Base-by-base conservation (phyloP, 2,797 vertebrate genomes). In the Sparus aurata region DNA sequence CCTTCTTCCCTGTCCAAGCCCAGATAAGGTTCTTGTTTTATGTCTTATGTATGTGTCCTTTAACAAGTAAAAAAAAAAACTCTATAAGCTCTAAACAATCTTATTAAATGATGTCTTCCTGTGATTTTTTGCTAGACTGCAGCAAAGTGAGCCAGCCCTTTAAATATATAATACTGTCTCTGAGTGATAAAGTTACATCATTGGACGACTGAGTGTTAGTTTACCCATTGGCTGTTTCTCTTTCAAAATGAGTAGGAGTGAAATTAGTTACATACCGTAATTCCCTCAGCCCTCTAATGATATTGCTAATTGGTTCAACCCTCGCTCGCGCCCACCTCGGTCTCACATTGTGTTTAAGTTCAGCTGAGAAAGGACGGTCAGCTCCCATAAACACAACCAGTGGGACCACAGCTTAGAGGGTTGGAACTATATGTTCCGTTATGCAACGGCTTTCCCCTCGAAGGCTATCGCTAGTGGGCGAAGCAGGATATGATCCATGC, bases 1-100 rank as follows among this genome's bases (percentile, higher is more conserved):
- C 23, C 22, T 30, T 38, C 20, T 17, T 25, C 7, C 6, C 18
- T 2, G 16, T 30, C 22, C 45, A 4, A 64, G 25, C 25, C 25
- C 65, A 23, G 34, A 67, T 53, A 68, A 70, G 63, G 72, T 60
- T 75, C 41, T 84, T 72, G 47, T 52, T 53, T 17, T 58, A 57
- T 5, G 27, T 70, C 67, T 82, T 47, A 12, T 74, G 71, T 38
- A 38, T 50, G 12, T 60, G 61, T 20, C 60, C 70, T 46, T 73
- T 45, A 25, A 6, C 12, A 18, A 47, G 43, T 11, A 53, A 49
- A 69, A n/a, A 13, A 22, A 25, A 12, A 54, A 12, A 8, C 12
- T 53, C 11, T 53, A 23, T 25, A 25, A 6, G 22, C 12, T 53
- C 22, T 27, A 55, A 23, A 54, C 2, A 53, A 25, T 54, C 34